These are phyloP conservation scores for Volucella bombylans DNA, from an alignment of 2,888 invertebrate genomes.

Conservation along the genomic window DNA sequence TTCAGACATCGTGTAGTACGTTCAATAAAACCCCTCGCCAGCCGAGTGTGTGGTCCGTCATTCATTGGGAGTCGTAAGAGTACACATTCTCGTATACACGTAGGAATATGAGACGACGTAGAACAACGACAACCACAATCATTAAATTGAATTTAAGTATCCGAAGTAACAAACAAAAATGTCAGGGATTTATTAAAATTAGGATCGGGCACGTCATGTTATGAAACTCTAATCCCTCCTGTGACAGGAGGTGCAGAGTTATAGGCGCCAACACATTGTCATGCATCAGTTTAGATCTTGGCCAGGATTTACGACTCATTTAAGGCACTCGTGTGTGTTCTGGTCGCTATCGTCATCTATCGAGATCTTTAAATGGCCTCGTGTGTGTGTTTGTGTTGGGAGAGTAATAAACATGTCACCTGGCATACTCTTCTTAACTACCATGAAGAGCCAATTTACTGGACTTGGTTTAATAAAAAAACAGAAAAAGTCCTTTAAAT, in stretches of 20 bases:
- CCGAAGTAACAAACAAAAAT: conserved; percentile 7
- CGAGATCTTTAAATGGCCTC: too few species aligned
- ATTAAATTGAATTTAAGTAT: neutral
- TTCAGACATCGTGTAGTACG: conserved; percentile 2
- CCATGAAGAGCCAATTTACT: conserved; percentile 32
- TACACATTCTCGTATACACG: too few species aligned
- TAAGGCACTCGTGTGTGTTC: neutral
- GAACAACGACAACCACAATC: conserved; percentile 26
- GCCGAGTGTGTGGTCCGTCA: conserved; percentile 36
- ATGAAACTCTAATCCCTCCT: neutral
- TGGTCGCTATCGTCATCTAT: neutral
- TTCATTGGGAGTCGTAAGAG: conserved; percentile 5
- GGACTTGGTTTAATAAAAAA: conserved; percentile 39
- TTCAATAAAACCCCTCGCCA: conserved; percentile 38
- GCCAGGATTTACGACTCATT: conserved; percentile 28
- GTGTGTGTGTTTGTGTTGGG: neutral
- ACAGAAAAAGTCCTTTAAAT: conserved; percentile 8
- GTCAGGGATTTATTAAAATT: conserved; percentile 38
- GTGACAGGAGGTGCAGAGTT: neutral
- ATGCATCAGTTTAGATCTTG: neutral
- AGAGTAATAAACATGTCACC: conserved; percentile 43
- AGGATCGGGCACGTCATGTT: neutral
- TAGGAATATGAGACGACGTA: conserved; percentile 47
- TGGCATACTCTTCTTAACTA: conserved; percentile 27
- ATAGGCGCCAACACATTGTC: conserved; percentile 16